A percentile compares a stretch with the other conserved stretches of the same genome.
Conservation (phyloP, 2,797 vertebrate species). For the Decapterus maruadsi region DNA sequence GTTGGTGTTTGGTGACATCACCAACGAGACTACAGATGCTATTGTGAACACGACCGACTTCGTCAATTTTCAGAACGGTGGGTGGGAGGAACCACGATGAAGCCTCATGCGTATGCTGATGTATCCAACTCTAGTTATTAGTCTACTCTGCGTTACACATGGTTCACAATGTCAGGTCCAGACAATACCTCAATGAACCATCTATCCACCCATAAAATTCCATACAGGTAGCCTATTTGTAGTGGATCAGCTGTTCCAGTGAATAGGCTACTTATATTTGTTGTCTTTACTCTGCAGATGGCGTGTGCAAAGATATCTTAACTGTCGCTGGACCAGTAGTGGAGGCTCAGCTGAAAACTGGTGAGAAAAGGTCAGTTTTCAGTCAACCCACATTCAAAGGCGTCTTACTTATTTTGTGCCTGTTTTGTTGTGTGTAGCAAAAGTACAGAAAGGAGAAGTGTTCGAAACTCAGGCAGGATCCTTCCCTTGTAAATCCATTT, state of each 20-base stretch:
- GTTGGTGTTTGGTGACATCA: slow-evolving; percentile 81
- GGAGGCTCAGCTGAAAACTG: slow-evolving; percentile 56
- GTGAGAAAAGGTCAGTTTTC: slow-evolving; percentile 42
- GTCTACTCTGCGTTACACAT: too few species aligned
- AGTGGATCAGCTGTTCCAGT: too few species aligned
- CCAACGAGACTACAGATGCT: slow-evolving; percentile 74
- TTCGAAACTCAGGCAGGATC: slow-evolving; percentile 52
- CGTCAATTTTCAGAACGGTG: slow-evolving; percentile 44
- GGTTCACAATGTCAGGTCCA: background rate
- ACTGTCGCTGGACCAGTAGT: slow-evolving; percentile 65
- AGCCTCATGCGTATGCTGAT: background rate
- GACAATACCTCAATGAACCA: background rate
- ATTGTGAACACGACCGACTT: slow-evolving; percentile 83
- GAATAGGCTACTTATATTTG: background rate
- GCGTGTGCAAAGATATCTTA: slow-evolving; percentile 79
- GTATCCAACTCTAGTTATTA: background rate
- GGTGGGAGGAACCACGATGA: background rate
- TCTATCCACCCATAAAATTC: background rate
- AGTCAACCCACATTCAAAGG: background rate
- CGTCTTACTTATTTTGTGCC: background rate
- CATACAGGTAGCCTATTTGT: background rate
- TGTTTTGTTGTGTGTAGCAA: slow-evolving; percentile 10
- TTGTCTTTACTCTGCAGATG: slow-evolving; percentile 33
- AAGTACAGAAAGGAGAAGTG: slow-evolving; percentile 31
- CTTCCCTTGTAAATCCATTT: slow-evolving; percentile 69